A percentile compares a stretch with the other conserved stretches of the same genome.
Evolutionary conservation across 2,888 invertebrate species (phyloP).

Genomic region (Pyrocoelia pectoralis): DNA sequence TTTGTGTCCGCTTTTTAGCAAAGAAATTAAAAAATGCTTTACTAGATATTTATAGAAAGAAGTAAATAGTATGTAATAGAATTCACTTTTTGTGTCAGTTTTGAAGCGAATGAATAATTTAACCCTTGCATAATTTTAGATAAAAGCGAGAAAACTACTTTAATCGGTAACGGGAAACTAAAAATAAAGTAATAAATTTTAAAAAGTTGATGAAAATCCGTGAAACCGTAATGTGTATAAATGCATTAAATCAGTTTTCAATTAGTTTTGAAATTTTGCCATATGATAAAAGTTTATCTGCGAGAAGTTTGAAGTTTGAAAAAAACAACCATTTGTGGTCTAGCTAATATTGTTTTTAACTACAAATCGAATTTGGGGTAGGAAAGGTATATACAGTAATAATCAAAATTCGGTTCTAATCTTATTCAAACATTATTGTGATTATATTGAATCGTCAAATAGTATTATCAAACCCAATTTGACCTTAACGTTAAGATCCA

Average conservation of each 20-base stretch:
- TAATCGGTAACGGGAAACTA: neutral
- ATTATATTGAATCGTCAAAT: neutral
- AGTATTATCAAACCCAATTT: neutral
- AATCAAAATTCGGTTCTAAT: neutral
- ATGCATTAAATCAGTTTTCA: slow-evolving; percentile 11
- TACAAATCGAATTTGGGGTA: too few species aligned
- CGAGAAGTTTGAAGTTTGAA: neutral
- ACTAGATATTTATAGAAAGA: too few species aligned
- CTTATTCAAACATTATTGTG: neutral
- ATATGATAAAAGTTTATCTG: slow-evolving; percentile 5
- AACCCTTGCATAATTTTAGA: too few species aligned
- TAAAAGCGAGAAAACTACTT: too few species aligned
- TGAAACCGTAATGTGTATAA: slow-evolving; percentile 8
- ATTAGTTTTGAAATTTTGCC: slow-evolving; percentile 7
- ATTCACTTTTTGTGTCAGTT: too few species aligned
- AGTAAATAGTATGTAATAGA: too few species aligned
- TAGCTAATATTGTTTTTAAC: too few species aligned
- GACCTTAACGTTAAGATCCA: slow-evolving; percentile 1
- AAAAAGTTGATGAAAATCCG: slow-evolving; percentile 6
- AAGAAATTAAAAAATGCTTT: too few species aligned
- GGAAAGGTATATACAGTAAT: too few species aligned
- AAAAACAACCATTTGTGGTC: neutral
- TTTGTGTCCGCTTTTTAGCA: too few species aligned
- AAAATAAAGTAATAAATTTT: neutral
- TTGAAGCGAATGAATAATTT: too few species aligned